A percentile compares a stretch with the other conserved stretches of the same genome.
Conservation (phyloP, 2,888 invertebrate species). For the Drosophila borborema region DNA sequence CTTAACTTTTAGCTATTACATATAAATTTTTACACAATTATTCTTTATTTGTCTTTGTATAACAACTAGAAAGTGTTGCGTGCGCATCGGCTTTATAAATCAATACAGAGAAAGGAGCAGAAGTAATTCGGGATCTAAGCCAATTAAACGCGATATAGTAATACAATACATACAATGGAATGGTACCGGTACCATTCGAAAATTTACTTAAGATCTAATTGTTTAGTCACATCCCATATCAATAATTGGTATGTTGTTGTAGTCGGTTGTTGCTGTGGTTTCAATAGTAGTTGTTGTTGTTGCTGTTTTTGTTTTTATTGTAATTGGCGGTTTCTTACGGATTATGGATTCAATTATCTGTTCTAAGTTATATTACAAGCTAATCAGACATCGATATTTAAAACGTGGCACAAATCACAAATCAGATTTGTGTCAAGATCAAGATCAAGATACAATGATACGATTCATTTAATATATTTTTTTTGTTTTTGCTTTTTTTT, state of each 20-base stretch:
- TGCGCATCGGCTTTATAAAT: constrained; percentile 37
- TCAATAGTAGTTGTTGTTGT: constrained; percentile 51
- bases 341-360: constrained; percentile 48
- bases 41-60: constrained; percentile 79
- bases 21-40: constrained; percentile 72
- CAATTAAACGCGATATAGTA: constrained; percentile 48
- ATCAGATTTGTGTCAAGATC: constrained; percentile 78
- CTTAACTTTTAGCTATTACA: constrained; percentile 79
- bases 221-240: constrained; percentile 47
- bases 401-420: constrained; percentile 81
- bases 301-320: constrained; percentile 45
- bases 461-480: constrained; percentile 60
- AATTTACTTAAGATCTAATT: constrained; percentile 61
- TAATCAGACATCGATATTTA: constrained; percentile 82
- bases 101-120: constrained; percentile 30
- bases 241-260: constrained; percentile 8
- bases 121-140: constrained; percentile 22
- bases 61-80: constrained; percentile 76
- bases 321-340: constrained; percentile 62
- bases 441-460: constrained; percentile 79
- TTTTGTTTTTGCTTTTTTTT: constrained; percentile 30
- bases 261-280: constrained; percentile 25
- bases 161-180: constrained; percentile 35
- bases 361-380: constrained; percentile 60
- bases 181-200: constrained; percentile 36